Conservation (phyloP, 2,888 invertebrate genomes). For the Chouioia cunea region DNA sequence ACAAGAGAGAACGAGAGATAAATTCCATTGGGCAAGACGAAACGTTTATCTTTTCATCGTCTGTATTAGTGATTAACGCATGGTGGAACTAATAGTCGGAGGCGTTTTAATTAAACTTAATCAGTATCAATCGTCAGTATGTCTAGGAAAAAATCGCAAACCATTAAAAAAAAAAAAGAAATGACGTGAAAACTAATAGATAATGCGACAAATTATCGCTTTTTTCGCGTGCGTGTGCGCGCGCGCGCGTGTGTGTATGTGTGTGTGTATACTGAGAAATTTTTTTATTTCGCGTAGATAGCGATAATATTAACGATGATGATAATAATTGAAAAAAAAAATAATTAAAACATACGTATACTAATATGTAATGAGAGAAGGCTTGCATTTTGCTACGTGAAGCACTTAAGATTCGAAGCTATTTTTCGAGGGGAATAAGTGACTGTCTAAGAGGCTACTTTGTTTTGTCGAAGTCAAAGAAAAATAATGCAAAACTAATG, state of each 20-base stretch:
- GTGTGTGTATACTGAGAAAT: slow-evolving; percentile 38
- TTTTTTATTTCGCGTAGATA: slow-evolving; percentile 44
- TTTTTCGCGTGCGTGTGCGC: slow-evolving; percentile 37
- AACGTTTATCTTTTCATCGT: slow-evolving; percentile 51
- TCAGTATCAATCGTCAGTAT: slow-evolving; percentile 66
- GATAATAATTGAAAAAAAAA: slow-evolving; percentile 15
- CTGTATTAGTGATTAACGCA: slow-evolving; percentile 43
- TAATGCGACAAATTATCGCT: slow-evolving; percentile 41
- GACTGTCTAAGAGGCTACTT: slow-evolving; percentile 19
- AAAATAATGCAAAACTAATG: slow-evolving; percentile 54
- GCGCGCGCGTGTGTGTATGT: too few species aligned
- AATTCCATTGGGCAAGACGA: slow-evolving; percentile 53
- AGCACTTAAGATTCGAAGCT: slow-evolving; percentile 53
- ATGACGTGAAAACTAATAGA: slow-evolving; percentile 35
- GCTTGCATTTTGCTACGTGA: slow-evolving; percentile 44
- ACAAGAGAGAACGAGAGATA: slow-evolving; percentile 39
- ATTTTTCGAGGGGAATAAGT: slow-evolving; percentile 53
- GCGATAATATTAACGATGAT: slow-evolving; percentile 17
- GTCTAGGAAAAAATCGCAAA: slow-evolving; percentile 43
- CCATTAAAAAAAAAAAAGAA: neutral
- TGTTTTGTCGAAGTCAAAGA: slow-evolving; percentile 52
- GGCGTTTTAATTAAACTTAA: slow-evolving; percentile 58
- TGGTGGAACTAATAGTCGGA: slow-evolving; percentile 44
- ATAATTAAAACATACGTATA: neutral
- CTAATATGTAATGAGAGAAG: slow-evolving; percentile 20